These are phyloP conservation scores for Columba guinea DNA, from an alignment of 2,797 vertebrate species.

Conservation along the genomic window DNA sequence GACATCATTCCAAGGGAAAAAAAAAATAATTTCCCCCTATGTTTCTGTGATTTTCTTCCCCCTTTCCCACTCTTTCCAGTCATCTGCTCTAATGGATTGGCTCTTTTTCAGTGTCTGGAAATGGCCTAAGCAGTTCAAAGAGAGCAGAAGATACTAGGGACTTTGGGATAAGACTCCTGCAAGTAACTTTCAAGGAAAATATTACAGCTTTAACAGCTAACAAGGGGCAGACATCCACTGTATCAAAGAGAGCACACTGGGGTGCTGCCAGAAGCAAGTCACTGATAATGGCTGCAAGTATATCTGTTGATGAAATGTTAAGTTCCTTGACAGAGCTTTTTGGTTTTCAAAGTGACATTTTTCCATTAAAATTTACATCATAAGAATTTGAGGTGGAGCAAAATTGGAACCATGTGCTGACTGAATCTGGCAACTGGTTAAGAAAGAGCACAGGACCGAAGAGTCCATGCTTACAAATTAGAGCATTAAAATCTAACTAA, in stretches of 20 bases:
- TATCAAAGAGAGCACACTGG: neutral
- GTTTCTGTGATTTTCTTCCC: neutral
- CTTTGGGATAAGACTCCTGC: neutral
- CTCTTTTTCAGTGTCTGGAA: neutral
- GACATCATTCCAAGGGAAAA: neutral
- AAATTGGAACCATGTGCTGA: slow-evolving; percentile 38
- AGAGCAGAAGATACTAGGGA: neutral
- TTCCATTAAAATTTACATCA: slow-evolving; percentile 13
- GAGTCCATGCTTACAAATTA: neutral
- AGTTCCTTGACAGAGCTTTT: neutral
- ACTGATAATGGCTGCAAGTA: slow-evolving; percentile 26
- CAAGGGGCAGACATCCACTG: neutral
- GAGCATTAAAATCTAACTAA: neutral
- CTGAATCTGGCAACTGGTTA: neutral
- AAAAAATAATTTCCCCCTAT: neutral
- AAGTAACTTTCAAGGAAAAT: slow-evolving; percentile 35
- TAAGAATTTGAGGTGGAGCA: slow-evolving; percentile 3
- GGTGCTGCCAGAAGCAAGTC: neutral
- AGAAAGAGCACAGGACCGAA: neutral
- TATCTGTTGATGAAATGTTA: slow-evolving; percentile 18
- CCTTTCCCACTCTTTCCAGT: neutral
- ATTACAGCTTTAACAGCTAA: neutral
- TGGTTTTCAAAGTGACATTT: slow-evolving; percentile 6
- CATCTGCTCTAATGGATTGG: neutral
- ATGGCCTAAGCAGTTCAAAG: slow-evolving; percentile 7